Evolutionary conservation across 37 sponge, comb jelly and placozoan genomes (phyloP), one percentile per base, ranked within the genome.

Genomic region (Amphimedon queenslandica): DNA sequence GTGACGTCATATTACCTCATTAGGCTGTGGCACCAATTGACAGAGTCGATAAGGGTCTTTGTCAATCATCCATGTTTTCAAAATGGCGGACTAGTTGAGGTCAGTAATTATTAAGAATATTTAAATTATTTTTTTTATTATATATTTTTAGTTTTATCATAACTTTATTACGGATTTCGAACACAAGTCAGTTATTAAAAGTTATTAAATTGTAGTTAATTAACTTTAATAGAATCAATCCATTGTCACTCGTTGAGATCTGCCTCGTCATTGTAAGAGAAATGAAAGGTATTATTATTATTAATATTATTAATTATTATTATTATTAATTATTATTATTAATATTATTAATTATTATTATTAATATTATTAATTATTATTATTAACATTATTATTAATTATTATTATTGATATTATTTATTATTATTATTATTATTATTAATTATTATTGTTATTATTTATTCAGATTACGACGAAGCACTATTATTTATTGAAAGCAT

Each of bases 11-110:
- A 36, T 41, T 75, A 28, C 57, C 53, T 47, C 8, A 47, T 47
- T 28, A 90, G 87, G 42, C 37, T 90, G 28, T 90, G 91, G 91
- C 91, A 90, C 69, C 91, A 90, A 47, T 40, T 90, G 37, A 90
- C 91, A 24, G 33, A 68, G 18, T 25, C 40, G 0, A 40, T 86
- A 13, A 57, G 25, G 18, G 72, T 40, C 30, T 90, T 91, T 78
- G 77, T 91, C 10, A 33, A 77, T 5, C 63, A 77, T 32, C 42
- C 40, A 11, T 57, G 36, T n/a, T 82, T 82, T 55, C 55, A 72
- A 47, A 37, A 72, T 30, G 76, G 83, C 28, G 84, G 77, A 37
- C 61, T 86, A 13, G 41, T 91, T 25, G 83, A 91, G 80, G 84
- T 88, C 67, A 2, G 63, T 66, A 1, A 2, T 0, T 31, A 24